phyloP scores from a whole-genome alignment of 2,888 invertebrate species.

The Linnaemya tessellans region DNA sequence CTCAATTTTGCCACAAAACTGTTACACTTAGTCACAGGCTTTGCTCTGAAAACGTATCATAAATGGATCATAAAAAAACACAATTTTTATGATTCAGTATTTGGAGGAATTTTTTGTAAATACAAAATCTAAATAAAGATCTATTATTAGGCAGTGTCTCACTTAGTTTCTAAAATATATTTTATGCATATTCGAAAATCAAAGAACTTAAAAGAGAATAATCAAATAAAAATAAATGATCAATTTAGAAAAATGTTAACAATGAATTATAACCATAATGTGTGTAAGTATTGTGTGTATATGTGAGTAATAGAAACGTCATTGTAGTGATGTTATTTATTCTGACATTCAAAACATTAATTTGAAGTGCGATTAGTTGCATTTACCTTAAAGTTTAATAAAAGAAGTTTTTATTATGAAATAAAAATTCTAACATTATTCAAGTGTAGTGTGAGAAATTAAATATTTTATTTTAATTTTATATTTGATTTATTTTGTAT shows the following conservation, averaged over 20 bases:
- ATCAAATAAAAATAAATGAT: neutral
- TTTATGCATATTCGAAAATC: neutral
- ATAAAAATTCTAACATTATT: conserved; percentile 1
- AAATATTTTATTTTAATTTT: conserved; percentile 18
- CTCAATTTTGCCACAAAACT: no score
- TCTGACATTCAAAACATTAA: neutral
- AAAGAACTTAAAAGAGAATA: neutral
- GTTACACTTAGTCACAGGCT: no score
- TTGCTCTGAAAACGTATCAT: no score
- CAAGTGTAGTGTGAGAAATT: conserved; percentile 17
- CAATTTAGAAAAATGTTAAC: neutral
- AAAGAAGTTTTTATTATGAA: neutral
- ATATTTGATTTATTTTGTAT: conserved; percentile 42
- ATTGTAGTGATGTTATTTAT: neutral
- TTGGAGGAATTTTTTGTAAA: no score
- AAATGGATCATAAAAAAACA: no score
- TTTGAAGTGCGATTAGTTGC: conserved; percentile 20
- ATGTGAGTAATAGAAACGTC: neutral
- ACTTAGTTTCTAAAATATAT: neutral
- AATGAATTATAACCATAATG: neutral
- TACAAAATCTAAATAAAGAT: no score
- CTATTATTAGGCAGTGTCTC: neutral
- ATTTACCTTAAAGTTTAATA: conserved; percentile 48
- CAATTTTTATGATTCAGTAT: no score
- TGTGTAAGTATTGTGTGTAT: neutral